Evolutionary conservation across 2,888 invertebrate genomes (phyloP), one percentile per base, ranked within the genome.

Genomic region (Archips xylosteana): DNA sequence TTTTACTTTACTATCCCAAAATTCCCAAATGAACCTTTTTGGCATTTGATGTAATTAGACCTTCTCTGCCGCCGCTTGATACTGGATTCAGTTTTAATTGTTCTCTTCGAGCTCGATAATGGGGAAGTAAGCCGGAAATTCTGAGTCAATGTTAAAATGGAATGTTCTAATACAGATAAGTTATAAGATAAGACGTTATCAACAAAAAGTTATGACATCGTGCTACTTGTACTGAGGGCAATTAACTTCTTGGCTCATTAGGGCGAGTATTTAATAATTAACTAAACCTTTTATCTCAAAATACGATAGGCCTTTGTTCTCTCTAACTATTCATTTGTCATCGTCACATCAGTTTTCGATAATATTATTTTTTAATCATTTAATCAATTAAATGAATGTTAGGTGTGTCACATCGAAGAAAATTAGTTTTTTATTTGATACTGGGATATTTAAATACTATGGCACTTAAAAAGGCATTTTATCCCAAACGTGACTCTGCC

Each of bases 61-160:
- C 54, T 62, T 67, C 45, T 63, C 13, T 42, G 10, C 47, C 15
- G 61, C 34, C 57, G 63, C 45, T 63, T 65, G 34, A 57, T 72
- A 47, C 57, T 2, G n/a, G 34, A 57, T 63, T 62, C 49, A 59
- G 68, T 69, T 69, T 69, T 64, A 64, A 74, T 61, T 66, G 71
- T 49, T 66, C 61, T 66, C 10, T 32, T 57, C 42, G 12, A 65
- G 51, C 49, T 60, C 59, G 15, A 9, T 68, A 68, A 66, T 66
- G 23, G 57, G 15, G 39, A 71, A 39, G 39, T 60, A 60, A 36
- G 34, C 13, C 36, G 57, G 57, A 32, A 32, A 57, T 32, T 57
- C 10, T 12, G 32, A 57, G 32, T 32, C 32, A 15, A 54, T 57
- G 57, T 10, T 57, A 32, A 32, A 57, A 32, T 32, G 12, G 32